Percentiles rank a stretch among this genome's conserved stretches.
phyloP scores from a whole-genome alignment of 2,797 vertebrate genomes.

The Hypotaenidia philippensis region DNA sequence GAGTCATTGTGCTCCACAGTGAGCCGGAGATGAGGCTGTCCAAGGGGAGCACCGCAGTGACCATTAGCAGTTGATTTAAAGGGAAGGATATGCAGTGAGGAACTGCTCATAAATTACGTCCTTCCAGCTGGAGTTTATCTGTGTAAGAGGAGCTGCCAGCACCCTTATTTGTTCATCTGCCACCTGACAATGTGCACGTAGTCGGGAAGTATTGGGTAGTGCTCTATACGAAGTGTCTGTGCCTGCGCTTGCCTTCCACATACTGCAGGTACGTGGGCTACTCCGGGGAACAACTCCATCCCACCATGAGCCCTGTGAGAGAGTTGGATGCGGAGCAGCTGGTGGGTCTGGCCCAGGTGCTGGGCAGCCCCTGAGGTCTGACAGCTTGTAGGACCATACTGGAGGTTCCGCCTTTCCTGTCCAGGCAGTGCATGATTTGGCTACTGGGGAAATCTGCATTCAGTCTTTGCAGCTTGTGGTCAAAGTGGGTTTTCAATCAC shows the following conservation, averaged over 20 bases:
- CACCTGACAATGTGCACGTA: not conserved
- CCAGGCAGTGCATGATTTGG: constrained; percentile 16
- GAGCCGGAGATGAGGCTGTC: constrained; percentile 32
- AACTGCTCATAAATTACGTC: constrained; percentile 45
- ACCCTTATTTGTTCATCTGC: constrained; percentile 1
- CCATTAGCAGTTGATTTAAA: constrained; percentile 53
- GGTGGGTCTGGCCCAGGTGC: rapidly evolving
- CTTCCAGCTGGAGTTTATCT: constrained; percentile 41
- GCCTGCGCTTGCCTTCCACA: rapidly evolving
- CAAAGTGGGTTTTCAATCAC: constrained; percentile 68
- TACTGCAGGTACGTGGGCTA: rapidly evolving
- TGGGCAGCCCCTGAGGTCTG: not conserved
- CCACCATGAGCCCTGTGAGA: rapidly evolving
- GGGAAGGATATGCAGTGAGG: constrained; percentile 26
- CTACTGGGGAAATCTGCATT: not conserved
- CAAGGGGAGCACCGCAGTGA: not conserved
- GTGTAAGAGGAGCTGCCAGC: not conserved
- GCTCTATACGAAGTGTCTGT: not conserved
- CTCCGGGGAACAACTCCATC: not conserved
- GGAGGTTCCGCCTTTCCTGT: not conserved
- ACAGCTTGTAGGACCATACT: rapidly evolving
- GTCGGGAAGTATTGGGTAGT: not conserved
- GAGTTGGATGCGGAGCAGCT: not conserved
- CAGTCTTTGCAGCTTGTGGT: constrained; percentile 35
- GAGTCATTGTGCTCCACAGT: not conserved